Base-by-base conservation (phyloP, 92 coral and sea anemone genomes). In the Zoanthus sansibaricus region DNA sequence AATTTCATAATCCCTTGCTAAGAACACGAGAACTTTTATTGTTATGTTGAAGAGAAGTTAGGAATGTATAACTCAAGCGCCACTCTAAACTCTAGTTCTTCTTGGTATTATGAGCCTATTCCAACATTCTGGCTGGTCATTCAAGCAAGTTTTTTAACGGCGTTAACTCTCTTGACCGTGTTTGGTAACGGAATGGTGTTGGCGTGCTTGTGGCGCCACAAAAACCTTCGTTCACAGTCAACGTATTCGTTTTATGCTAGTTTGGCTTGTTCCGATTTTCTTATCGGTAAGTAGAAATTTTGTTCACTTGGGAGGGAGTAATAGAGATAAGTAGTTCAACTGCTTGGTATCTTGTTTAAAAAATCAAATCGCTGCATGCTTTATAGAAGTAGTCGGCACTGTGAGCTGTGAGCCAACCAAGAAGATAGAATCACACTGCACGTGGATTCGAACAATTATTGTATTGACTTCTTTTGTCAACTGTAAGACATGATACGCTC, bases 201-300 rank as follows among this genome's bases (percentile, higher is more conserved):
- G 61, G 61, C 87, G 79, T 93, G 95, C 48, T 72, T 94, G 59
- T 37, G 73, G 44, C 47, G 87, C 45, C 84, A 86, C 37, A 93
- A 91, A 75, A 84, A 89, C 5, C 94, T 91, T 0, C 86, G 77
- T 16, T 90, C 94, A 4, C 75, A 66, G 25, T 83, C 95, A 17
- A 91, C 86, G 74, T 91, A 90, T 72, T 76, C 82, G 20, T 93
- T 90, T 90, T 94, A 93, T 58, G 98, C 91, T 9, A 92, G 95
- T 62, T 83, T 94, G n/a, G 95, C 98, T 13, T 69, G 91, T n/a
- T 87, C 96, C 0, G 98, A 94, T 51, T 76, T 92, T 25, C 68
- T 94, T 7, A 92, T 90, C 2, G 98, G 98, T 94, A 70, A 89
- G 98, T 89, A 37, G 14, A 45, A 5, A 18, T 44, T 2, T 61